Evolutionary conservation across 2,797 vertebrate species (phyloP).

Genomic region (Tapirus indicus): DNA sequence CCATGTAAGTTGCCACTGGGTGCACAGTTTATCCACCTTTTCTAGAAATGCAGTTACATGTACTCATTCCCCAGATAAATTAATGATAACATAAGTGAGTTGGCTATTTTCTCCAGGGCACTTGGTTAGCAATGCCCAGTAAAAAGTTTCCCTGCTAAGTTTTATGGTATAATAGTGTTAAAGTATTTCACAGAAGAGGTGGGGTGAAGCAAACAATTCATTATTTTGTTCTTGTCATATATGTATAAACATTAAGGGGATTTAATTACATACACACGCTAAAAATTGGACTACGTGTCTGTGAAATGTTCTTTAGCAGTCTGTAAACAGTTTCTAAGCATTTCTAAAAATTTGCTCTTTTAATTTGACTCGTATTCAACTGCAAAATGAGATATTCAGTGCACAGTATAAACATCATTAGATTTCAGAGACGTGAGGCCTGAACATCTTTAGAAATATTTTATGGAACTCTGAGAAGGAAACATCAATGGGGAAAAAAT

Average conservation of each 20-base stretch:
- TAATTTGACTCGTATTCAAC: slow-evolving; percentile 56
- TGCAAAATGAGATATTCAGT: slow-evolving; percentile 51
- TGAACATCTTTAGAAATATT: slow-evolving; percentile 43
- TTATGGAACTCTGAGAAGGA: slow-evolving; percentile 54
- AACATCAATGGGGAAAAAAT: neutral
- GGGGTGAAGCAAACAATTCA: slow-evolving; percentile 27
- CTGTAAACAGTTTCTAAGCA: slow-evolving; percentile 69
- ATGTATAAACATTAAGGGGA: slow-evolving; percentile 68
- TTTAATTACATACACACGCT: slow-evolving; percentile 67
- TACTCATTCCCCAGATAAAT: neutral
- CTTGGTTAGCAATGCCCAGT: neutral
- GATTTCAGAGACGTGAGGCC: slow-evolving; percentile 35
- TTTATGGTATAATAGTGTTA: slow-evolving; percentile 35
- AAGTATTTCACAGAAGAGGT: slow-evolving; percentile 20
- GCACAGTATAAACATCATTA: slow-evolving; percentile 50
- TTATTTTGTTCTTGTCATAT: slow-evolving; percentile 65
- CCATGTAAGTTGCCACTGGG: neutral
- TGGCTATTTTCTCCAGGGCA: slow-evolving; percentile 38
- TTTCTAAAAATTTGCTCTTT: slow-evolving; percentile 69
- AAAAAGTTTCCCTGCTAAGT: slow-evolving; percentile 38
- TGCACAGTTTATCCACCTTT: neutral
- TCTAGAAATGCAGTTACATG: neutral
- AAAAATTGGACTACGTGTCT: slow-evolving; percentile 47
- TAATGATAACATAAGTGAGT: slow-evolving; percentile 41
- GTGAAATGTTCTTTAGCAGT: slow-evolving; percentile 68